A percentile compares a stretch with the other conserved stretches of the same genome.
These are phyloP conservation scores for Gerris lacustris DNA, from an alignment of 2,888 invertebrate genomes.

Conservation along the genomic window DNA sequence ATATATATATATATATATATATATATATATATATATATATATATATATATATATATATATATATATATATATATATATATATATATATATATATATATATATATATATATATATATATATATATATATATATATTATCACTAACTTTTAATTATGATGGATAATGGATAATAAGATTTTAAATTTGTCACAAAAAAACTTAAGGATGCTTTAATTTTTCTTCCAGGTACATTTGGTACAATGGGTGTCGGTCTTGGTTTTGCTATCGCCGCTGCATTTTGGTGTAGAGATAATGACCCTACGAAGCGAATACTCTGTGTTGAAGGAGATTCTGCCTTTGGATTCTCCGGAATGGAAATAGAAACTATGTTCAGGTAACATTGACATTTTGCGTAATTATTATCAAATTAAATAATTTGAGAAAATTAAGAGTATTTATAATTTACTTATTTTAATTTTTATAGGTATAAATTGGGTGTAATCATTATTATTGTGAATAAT, in stretches of 20 bases:
- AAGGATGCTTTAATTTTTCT: too few relatives aligned
- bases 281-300: conserved; percentile 67
- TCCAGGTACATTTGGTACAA: conserved; percentile 74
- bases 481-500: conserved; percentile 86
- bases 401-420: background rate
- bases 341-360: conserved; percentile 96
- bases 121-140: too few relatives aligned
- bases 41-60: too few relatives aligned
- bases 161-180: too few relatives aligned
- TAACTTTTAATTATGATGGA: too few relatives aligned
- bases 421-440: background rate
- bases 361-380: conserved; percentile 68
- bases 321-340: conserved; percentile 98
- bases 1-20: too few relatives aligned
- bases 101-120: too few relatives aligned
- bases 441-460: conserved; percentile 21
- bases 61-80: too few relatives aligned
- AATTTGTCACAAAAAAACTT: too few relatives aligned
- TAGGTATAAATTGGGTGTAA: conserved; percentile 81
- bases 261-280: conserved; percentile 84
- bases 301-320: conserved; percentile 77
- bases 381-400: background rate
- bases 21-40: too few relatives aligned
- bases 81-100: too few relatives aligned
- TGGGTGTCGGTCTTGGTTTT: conserved; percentile 90